phyloP scores from a whole-genome alignment of 2,888 invertebrate genomes.

The Drosophila paramelanica region DNA sequence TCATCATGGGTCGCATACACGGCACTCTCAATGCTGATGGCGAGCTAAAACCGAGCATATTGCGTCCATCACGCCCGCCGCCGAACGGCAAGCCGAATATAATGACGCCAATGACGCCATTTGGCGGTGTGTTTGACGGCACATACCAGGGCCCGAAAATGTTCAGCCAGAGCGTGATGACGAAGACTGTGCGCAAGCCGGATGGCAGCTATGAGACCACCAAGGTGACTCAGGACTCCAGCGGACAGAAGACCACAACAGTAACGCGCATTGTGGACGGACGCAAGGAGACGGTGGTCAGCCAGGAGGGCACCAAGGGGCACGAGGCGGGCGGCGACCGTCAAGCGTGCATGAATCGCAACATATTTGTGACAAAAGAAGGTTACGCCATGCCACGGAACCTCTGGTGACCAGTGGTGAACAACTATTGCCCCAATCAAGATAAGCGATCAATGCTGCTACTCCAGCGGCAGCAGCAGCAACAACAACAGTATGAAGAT shows the following conservation, averaged over 20 bases:
- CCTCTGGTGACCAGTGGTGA: conserved; percentile 85
- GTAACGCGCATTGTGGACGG: conserved; percentile 85
- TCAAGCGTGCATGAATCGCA: conserved; percentile 76
- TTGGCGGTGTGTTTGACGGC: conserved; percentile 84
- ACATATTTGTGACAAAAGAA: conserved; percentile 84
- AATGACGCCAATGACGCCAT: conserved; percentile 79
- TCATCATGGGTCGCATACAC: conserved; percentile 84
- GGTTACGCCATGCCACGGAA: conserved; percentile 85
- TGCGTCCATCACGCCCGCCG: conserved; percentile 58
- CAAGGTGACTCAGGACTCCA: conserved; percentile 86
- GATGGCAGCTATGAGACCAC: conserved; percentile 87
- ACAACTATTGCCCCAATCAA: conserved; percentile 71
- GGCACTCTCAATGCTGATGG: conserved; percentile 82
- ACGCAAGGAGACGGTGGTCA: conserved; percentile 82
- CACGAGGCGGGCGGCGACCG: conserved; percentile 1
- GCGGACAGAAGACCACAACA: conserved; percentile 87
- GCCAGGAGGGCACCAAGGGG: conserved; percentile 58
- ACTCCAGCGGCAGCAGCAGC: conserved; percentile 56
- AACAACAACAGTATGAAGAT: conserved; percentile 68
- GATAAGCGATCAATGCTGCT: conserved; percentile 59
- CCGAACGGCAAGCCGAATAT: conserved; percentile 76
- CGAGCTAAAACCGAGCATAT: conserved; percentile 45
- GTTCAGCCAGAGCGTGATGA: conserved; percentile 86
- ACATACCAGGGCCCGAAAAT: conserved; percentile 84
- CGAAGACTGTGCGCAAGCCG: conserved; percentile 86